Evolutionary conservation across 2,888 invertebrate species (phyloP).

Genomic region (Melinopterus prodromus): DNA sequence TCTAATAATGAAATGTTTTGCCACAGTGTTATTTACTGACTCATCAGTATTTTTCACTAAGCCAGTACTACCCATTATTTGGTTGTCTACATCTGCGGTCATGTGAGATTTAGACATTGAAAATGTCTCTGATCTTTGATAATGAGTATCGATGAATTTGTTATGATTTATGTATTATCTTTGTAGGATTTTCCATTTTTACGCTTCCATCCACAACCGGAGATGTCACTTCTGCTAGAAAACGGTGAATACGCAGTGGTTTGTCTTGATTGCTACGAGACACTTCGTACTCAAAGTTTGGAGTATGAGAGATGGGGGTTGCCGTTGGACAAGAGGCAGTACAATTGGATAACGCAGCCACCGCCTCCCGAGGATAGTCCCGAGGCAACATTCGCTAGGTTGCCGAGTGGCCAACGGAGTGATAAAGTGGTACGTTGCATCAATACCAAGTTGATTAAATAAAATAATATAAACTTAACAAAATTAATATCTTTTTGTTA

Average conservation of each 20-base stretch:
- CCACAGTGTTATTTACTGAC: too few species aligned
- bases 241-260: slow-evolving; percentile 92
- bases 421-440: slow-evolving; percentile 72
- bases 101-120: too few species aligned
- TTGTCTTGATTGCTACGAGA: slow-evolving; percentile 93
- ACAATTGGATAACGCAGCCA: slow-evolving; percentile 94
- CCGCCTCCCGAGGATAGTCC: slow-evolving; percentile 92
- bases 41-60: too few species aligned
- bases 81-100: too few species aligned
- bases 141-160: background rate
- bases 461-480: background rate
- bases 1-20: too few species aligned
- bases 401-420: slow-evolving; percentile 86
- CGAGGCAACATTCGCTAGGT: slow-evolving; percentile 81
- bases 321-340: slow-evolving; percentile 89
- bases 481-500: background rate
- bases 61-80: too few species aligned
- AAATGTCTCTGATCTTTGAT: background rate
- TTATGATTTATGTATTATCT: slow-evolving; percentile 50
- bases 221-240: slow-evolving; percentile 79
- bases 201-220: slow-evolving; percentile 82
- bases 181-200: slow-evolving; percentile 87
- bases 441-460: background rate
- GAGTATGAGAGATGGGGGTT: slow-evolving; percentile 91
- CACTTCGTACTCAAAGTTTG: slow-evolving; percentile 86